phyloP scores from a whole-genome alignment of 2,113 vertebrate species.

The Amblyornis subalaris region DNA sequence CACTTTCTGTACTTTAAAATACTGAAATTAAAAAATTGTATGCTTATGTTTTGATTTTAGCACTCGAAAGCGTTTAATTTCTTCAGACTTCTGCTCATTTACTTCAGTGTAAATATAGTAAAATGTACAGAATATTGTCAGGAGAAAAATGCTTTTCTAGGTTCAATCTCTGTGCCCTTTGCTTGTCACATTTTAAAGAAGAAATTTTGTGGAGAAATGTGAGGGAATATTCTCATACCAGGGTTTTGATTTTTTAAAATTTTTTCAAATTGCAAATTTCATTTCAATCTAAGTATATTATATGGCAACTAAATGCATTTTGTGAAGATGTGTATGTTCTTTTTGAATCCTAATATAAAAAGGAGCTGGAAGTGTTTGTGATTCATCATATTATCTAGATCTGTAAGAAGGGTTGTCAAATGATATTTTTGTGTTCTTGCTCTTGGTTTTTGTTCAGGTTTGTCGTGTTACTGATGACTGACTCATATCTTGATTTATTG shows the following conservation, averaged over 20 bases:
- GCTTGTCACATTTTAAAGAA: neutral
- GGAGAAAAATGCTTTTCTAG: neutral
- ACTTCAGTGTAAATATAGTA: conserved; percentile 37
- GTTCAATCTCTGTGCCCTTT: neutral
- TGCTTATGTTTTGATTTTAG: conserved; percentile 78
- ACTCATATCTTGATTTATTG: neutral
- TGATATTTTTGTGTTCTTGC: neutral
- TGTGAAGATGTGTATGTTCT: neutral
- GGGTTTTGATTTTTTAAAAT: neutral
- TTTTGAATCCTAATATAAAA: neutral
- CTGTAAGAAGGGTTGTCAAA: neutral
- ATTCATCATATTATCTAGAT: neutral
- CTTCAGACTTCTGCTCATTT: conserved; percentile 49
- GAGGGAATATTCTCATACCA: neutral
- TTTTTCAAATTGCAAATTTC: neutral
- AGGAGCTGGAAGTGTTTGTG: neutral
- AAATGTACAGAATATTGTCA: neutral
- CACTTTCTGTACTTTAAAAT: conserved; percentile 80
- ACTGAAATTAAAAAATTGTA: conserved; percentile 80
- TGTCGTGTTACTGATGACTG: neutral
- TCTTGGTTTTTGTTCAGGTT: neutral
- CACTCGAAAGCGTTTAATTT: conserved; percentile 71
- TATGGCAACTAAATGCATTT: neutral
- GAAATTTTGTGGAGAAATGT: neutral
- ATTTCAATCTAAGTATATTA: neutral